Conservation (phyloP, 2,113 vertebrate species). For the Neomonachus schauinslandi region DNA sequence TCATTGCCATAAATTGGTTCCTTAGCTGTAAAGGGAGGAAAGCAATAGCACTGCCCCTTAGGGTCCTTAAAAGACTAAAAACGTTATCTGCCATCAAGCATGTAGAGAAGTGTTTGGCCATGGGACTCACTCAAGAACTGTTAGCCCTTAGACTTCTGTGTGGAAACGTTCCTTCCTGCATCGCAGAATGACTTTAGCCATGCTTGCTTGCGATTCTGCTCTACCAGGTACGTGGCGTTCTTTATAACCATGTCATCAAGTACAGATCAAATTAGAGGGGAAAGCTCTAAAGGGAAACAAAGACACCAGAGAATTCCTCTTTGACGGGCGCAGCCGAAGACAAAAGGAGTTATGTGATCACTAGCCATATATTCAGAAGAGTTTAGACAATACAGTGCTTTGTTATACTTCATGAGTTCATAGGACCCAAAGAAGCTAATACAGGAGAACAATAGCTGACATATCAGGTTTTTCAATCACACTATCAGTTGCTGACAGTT, state of each 20-base stretch:
- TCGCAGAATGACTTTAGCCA: neutral
- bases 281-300: conserved; percentile 42
- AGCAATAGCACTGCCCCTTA: too few species aligned
- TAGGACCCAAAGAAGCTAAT: conserved; percentile 36
- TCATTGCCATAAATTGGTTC: neutral
- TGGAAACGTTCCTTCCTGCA: neutral
- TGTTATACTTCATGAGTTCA: conserved; percentile 80
- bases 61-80: neutral
- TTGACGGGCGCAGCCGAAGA: conserved; percentile 35
- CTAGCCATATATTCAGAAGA: neutral
- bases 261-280: conserved; percentile 16
- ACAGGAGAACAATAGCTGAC: conserved; percentile 59
- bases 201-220: neutral
- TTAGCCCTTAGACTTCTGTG: neutral
- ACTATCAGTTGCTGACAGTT: conserved; percentile 57
- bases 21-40: neutral
- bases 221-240: neutral
- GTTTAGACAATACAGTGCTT: conserved; percentile 70
- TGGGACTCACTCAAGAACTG: neutral
- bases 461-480: conserved; percentile 71
- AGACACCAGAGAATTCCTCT: conserved; percentile 44
- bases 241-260: conserved; percentile 34
- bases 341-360: conserved; percentile 52
- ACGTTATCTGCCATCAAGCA: neutral
- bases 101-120: neutral